Conservation (phyloP, 2,888 invertebrate genomes). For the Atherix ibis region DNA sequence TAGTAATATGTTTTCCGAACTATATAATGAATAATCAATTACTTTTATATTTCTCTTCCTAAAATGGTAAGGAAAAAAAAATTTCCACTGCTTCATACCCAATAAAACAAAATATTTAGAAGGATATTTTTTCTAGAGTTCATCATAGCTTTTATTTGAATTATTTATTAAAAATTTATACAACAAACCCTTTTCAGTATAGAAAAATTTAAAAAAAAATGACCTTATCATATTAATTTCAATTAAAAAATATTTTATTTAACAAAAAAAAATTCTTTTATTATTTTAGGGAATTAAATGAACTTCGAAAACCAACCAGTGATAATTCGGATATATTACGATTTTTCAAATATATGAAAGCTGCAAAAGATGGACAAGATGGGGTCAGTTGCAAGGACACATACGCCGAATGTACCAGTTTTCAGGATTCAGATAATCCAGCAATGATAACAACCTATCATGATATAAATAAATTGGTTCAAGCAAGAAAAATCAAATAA, state of each 20-base stretch:
- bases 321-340: constrained; percentile 76
- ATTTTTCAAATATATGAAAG: constrained; percentile 82
- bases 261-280: neutral
- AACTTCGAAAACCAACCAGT: constrained; percentile 65
- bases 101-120: too few species aligned
- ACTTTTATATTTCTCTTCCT: too few species aligned
- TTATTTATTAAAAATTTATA: too few species aligned
- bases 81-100: too few species aligned
- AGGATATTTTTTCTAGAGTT: too few species aligned
- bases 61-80: too few species aligned
- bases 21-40: too few species aligned
- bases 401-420: constrained; percentile 49
- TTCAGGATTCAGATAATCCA: constrained; percentile 50
- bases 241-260: neutral
- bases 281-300: constrained; percentile 65
- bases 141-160: too few species aligned
- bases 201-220: too few species aligned
- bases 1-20: too few species aligned
- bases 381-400: constrained; percentile 54
- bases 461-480: constrained; percentile 74
- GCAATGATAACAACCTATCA: constrained; percentile 77
- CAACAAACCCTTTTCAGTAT: too few species aligned
- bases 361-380: constrained; percentile 75
- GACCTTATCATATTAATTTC: too few species aligned
- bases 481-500: constrained; percentile 57